Conservation (phyloP, 2,113 vertebrate species). For the Platysternon megacephalum region DNA sequence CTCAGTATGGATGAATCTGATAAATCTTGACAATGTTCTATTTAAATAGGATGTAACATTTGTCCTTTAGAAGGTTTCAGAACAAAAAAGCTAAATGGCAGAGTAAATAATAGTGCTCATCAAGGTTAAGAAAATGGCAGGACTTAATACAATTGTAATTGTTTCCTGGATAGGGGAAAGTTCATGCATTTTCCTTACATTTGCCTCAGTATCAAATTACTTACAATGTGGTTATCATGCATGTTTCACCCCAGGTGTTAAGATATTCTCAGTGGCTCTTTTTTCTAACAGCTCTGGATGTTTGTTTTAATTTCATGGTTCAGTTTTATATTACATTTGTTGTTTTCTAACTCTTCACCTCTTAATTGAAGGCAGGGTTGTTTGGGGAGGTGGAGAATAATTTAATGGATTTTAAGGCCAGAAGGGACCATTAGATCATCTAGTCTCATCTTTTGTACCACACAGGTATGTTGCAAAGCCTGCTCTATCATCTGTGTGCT, state of each 20-base stretch:
- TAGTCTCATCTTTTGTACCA: not conserved
- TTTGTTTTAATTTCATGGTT: not conserved
- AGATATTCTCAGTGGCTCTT: not conserved
- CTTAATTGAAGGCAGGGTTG: not conserved
- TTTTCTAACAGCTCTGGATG: not conserved
- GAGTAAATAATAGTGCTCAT: not conserved
- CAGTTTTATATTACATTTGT: not conserved
- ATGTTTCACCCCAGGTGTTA: not conserved
- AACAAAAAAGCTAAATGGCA: not conserved
- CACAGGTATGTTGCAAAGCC: not conserved
- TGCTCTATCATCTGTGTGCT: accelerated
- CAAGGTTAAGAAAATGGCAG: not conserved
- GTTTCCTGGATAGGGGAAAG: not conserved
- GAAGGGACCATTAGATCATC: not conserved
- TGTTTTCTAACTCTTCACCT: not conserved
- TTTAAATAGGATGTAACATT: not conserved
- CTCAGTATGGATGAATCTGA: not conserved
- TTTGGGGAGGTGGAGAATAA: not conserved
- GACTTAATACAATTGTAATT: not conserved
- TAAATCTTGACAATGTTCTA: not conserved
- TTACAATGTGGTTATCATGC: not conserved
- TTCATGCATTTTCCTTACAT: not conserved
- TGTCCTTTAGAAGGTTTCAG: not conserved
- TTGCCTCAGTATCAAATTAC: not conserved
- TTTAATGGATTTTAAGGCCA: not conserved